Evolutionary conservation across 1,140 invertebrate genomes (phyloP), one percentile per base, ranked within the genome.

Genomic region (Trachelipus rathkii): DNA sequence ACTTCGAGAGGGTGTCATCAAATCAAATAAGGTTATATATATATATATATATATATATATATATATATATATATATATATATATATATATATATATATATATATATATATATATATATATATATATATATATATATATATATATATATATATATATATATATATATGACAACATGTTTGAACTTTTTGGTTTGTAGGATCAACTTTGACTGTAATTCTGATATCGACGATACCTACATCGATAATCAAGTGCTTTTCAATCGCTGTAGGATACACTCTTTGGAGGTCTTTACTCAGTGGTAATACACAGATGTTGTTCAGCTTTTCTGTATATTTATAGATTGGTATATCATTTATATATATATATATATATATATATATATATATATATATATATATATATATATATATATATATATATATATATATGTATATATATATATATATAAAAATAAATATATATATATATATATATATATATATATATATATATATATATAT

Each of bases 221-320:
- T 84, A 92, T 98, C 89, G 93, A 96, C 82, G 94, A 96, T 82
- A 89, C 89, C 74, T n/a, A 92, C 92, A 2, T 95, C 95, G 11
- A 95, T 99, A 60, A 4, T 69, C 95, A 88, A 98, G 81, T 98
- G 95, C 79, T 92, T 97, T 4, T 94, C 91, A 84, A 96, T 99
- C 78, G 97, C 97, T 15, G 91, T 99, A 33, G 93, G 97, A 85
- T 99, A 99, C 87, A 99, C 97, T 0, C 88, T 99, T 98, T 84
- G 97, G 97, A 0, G 97, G 97, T 0, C 89, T 99, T 10, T 99
- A 99, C 85, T 94, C 96, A 53, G 97, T 99, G 46, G 97, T 97
- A 0, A n/a, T 99, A 98, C 84, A 99, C 97, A 0, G 97, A 99
- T 85, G 96, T 99, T 81, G 96, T 99, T 80, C 97, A 99, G 86